Evolutionary conservation across 23 tunicate genomes (phyloP).

Genomic region (Clavelina lepadiformis): DNA sequence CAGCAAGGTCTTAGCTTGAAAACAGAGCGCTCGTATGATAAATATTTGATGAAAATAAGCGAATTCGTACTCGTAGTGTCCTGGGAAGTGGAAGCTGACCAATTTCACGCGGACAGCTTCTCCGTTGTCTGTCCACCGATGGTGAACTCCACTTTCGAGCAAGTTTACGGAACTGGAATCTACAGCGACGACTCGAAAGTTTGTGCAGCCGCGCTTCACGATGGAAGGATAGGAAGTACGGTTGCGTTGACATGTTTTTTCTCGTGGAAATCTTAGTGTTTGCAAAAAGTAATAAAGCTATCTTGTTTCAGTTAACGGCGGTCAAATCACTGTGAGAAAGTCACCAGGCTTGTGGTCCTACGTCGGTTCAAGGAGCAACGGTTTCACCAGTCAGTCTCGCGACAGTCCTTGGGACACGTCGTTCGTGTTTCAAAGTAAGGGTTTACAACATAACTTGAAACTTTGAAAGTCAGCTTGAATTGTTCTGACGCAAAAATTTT

Average conservation of each 20-base stretch:
- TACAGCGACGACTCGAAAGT: conserved; percentile 34
- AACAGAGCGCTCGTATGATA: too few species aligned
- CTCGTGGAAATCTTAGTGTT: too few species aligned
- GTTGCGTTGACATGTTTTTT: not conserved
- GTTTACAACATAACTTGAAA: not conserved
- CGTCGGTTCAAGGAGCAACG: conserved; percentile 7
- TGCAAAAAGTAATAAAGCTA: too few species aligned
- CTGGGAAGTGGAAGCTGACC: conserved; percentile 21
- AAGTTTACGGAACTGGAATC: conserved; percentile 29
- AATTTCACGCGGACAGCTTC: conserved; percentile 14
- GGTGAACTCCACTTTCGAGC: conserved; percentile 21
- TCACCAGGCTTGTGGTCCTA: conserved; percentile 23
- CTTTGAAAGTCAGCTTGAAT: too few species aligned
- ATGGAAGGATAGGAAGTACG: conserved; percentile 39
- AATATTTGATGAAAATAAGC: too few species aligned
- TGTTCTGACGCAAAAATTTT: too few species aligned
- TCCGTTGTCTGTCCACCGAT: conserved; percentile 43
- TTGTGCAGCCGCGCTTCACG: conserved; percentile 60
- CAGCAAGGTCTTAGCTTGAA: too few species aligned
- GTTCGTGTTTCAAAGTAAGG: conserved; percentile 44
- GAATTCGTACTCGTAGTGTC: too few species aligned
- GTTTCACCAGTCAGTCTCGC: conserved; percentile 5
- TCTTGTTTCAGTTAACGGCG: conserved; percentile 14
- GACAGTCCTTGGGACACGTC: conserved; percentile 19
- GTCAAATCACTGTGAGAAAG: conserved; percentile 43